These are phyloP conservation scores for Ruditapes philippinarum DNA, from an alignment of 1,140 invertebrate genomes.

Conservation along the genomic window DNA sequence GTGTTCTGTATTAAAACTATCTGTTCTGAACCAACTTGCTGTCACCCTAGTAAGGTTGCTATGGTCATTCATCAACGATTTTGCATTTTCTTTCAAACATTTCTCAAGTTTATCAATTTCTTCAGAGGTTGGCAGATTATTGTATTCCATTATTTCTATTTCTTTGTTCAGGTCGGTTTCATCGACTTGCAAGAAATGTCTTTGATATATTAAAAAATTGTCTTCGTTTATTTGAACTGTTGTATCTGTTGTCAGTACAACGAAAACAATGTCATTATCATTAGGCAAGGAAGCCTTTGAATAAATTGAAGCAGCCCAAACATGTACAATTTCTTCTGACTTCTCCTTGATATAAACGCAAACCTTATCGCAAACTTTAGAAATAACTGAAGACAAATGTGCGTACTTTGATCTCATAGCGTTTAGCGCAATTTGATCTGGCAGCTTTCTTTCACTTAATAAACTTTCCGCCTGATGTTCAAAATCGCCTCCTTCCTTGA, in stretches of 20 bases:
- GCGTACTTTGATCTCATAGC: background rate
- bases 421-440: background rate
- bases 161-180: background rate
- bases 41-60: background rate
- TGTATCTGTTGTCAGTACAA: background rate
- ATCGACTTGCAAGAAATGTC: background rate
- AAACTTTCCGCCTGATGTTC: background rate
- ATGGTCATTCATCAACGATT: background rate
- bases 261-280: background rate
- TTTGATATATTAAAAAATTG: background rate
- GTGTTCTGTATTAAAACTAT: background rate
- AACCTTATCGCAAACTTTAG: background rate
- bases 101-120: background rate
- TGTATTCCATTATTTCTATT: background rate
- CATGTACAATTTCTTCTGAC: background rate
- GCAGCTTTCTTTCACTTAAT: background rate
- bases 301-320: background rate
- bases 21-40: background rate
- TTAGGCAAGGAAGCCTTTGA: background rate
- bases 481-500: background rate
- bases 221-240: background rate
- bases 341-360: background rate
- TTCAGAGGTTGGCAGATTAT: background rate
- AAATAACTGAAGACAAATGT: background rate
- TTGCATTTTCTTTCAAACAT: background rate